phyloP scores from a whole-genome alignment of 1,140 invertebrate genomes.

The Lepidostoma basale region DNA sequence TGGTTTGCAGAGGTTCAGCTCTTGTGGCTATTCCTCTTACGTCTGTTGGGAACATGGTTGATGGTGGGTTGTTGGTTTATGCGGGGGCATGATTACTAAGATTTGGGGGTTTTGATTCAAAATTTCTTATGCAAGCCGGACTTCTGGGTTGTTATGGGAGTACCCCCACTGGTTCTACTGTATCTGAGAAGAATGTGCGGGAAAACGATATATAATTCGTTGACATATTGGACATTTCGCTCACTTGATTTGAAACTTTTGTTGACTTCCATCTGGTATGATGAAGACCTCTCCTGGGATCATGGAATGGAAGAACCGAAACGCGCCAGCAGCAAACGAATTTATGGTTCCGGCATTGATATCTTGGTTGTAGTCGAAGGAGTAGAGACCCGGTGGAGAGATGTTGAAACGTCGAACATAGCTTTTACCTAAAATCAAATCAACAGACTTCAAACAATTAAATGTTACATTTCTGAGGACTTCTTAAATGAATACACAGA shows the following conservation, averaged over 20 bases:
- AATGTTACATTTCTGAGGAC: not conserved
- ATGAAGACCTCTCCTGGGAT: conserved; percentile 54
- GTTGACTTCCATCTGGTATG: not conserved
- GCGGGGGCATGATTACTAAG: too few relatives aligned
- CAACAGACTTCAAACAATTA: not conserved
- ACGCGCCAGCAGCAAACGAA: conserved; percentile 67
- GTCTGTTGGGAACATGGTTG: too few relatives aligned
- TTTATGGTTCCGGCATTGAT: conserved; percentile 69
- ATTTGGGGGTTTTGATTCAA: not conserved
- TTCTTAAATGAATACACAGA: too few relatives aligned
- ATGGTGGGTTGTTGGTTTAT: too few relatives aligned
- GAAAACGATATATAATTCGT: not conserved
- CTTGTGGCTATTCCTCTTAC: too few relatives aligned
- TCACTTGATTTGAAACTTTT: conserved; percentile 5
- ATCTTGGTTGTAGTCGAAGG: conserved; percentile 65
- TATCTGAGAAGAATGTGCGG: too few relatives aligned
- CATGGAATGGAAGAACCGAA: conserved; percentile 67
- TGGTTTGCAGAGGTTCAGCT: too few relatives aligned
- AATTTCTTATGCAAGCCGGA: too few relatives aligned
- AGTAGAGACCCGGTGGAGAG: conserved; percentile 61
- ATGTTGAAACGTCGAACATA: conserved; percentile 65
- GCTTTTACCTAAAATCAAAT: conserved; percentile 58
- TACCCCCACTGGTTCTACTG: too few relatives aligned
- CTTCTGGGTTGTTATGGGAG: too few relatives aligned
- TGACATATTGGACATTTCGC: too few relatives aligned